Evolutionary conservation across 2,797 vertebrate species (phyloP).

Genomic region (Orestias chungarensis): DNA sequence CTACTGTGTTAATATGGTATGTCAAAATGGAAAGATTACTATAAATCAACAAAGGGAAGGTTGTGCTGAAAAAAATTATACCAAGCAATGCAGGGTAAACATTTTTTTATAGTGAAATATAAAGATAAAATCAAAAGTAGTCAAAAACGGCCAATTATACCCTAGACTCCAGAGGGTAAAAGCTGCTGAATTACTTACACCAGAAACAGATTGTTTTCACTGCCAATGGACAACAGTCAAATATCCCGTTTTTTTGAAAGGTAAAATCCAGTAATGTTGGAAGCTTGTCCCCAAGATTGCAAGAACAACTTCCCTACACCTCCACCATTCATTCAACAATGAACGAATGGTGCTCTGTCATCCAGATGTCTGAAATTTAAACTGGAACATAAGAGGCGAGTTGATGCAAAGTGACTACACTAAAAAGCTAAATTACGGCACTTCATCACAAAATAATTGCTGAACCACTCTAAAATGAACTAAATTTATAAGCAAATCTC

Average conservation of each 20-base stretch:
- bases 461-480: constrained; percentile 40
- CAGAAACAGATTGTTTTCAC: constrained; percentile 20
- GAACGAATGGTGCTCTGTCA: constrained; percentile 27
- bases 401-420: constrained; percentile 44
- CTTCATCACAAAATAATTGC: constrained; percentile 60
- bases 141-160: too few relatives aligned
- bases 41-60: too few relatives aligned
- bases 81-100: too few relatives aligned
- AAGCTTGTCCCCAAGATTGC: not conserved
- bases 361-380: constrained; percentile 35
- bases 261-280: constrained; percentile 14
- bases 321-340: constrained; percentile 25
- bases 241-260: constrained; percentile 27
- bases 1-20: too few relatives aligned
- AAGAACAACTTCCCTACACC: not conserved
- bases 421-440: constrained; percentile 51
- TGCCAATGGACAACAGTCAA: constrained; percentile 24
- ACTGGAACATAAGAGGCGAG: constrained; percentile 17
- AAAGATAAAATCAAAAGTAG: too few relatives aligned
- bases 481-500: constrained; percentile 47
- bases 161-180: too few relatives aligned
- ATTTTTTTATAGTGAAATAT: too few relatives aligned
- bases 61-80: too few relatives aligned
- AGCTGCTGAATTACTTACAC: not conserved
- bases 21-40: too few relatives aligned